Percentiles rank a stretch among this genome's conserved stretches.
phyloP scores from a whole-genome alignment of 2,888 invertebrate species.

The Ganaspis brasiliensis region DNA sequence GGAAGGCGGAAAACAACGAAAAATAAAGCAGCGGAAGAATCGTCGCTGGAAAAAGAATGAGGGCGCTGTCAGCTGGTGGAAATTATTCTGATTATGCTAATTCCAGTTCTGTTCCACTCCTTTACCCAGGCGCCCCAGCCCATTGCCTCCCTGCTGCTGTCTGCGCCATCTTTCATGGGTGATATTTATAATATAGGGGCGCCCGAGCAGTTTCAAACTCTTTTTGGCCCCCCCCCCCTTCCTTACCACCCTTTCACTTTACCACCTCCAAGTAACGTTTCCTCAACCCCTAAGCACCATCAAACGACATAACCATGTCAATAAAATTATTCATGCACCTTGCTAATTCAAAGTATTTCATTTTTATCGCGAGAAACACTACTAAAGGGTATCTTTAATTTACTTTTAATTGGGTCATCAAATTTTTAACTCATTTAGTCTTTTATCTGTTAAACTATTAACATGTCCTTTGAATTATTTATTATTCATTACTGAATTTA shows the following conservation, averaged over 20 bases:
- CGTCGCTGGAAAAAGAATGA: slow-evolving; percentile 82
- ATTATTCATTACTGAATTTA: too few species aligned
- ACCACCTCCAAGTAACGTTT: slow-evolving; percentile 58
- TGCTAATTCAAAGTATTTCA: not conserved
- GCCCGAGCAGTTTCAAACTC: slow-evolving; percentile 80
- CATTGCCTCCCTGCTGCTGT: slow-evolving; percentile 79
- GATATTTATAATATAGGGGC: slow-evolving; percentile 81
- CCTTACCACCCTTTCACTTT: slow-evolving; percentile 61
- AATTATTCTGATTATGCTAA: slow-evolving; percentile 86
- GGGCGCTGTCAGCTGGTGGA: slow-evolving; percentile 84
- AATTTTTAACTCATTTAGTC: too few species aligned
- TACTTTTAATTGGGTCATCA: too few species aligned
- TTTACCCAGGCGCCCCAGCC: slow-evolving; percentile 77
- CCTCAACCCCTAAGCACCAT: slow-evolving; percentile 47
- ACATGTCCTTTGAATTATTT: too few species aligned
- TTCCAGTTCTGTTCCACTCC: slow-evolving; percentile 82
- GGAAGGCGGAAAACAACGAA: slow-evolving; percentile 77
- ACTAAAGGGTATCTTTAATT: too few species aligned
- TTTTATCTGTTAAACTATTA: too few species aligned
- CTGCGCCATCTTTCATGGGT: slow-evolving; percentile 80
- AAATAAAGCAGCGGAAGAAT: slow-evolving; percentile 80
- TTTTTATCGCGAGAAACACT: too few species aligned
- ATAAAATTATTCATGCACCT: slow-evolving; percentile 75
- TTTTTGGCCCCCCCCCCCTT: slow-evolving; percentile 72
- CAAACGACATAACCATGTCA: slow-evolving; percentile 61